Evolutionary conservation across 2,888 invertebrate species (phyloP).

Genomic region (Stenurella melanura): DNA sequence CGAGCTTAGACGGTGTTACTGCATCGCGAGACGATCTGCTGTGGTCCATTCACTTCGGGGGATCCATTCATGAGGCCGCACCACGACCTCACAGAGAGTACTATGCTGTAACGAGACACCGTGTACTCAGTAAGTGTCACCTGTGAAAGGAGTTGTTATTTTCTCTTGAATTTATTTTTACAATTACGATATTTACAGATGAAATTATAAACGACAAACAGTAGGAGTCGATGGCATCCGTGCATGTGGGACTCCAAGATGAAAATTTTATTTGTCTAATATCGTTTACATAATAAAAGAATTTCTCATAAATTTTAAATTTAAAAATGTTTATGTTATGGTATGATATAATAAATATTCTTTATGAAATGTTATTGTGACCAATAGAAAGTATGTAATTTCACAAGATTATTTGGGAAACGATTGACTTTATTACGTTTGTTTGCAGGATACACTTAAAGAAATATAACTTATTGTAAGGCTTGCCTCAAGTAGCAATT

Average conservation of each 20-base stretch:
- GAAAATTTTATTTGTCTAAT: neutral
- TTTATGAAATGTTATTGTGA: neutral
- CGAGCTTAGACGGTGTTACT: slow-evolving; percentile 58
- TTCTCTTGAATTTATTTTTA: slow-evolving; percentile 22
- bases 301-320: slow-evolving; percentile 17
- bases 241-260: neutral
- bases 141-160: slow-evolving; percentile 24
- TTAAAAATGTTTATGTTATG: neutral
- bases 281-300: slow-evolving; percentile 6
- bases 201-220: slow-evolving; percentile 19
- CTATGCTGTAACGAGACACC: slow-evolving; percentile 35
- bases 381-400: neutral
- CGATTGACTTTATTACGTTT: neutral
- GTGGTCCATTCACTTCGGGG: slow-evolving; percentile 40
- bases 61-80: slow-evolving; percentile 31
- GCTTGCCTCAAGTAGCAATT: too few species aligned
- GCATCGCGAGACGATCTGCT: slow-evolving; percentile 39
- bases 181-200: slow-evolving; percentile 36
- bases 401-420: neutral
- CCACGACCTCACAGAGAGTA: slow-evolving; percentile 14
- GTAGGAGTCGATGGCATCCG: neutral
- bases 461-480: too few species aligned
- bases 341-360: neutral
- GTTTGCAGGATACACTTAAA: too few species aligned
- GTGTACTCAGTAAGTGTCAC: slow-evolving; percentile 16